Conservation (phyloP, 2,797 vertebrate genomes). For the Pipistrellus pygmaeus region DNA sequence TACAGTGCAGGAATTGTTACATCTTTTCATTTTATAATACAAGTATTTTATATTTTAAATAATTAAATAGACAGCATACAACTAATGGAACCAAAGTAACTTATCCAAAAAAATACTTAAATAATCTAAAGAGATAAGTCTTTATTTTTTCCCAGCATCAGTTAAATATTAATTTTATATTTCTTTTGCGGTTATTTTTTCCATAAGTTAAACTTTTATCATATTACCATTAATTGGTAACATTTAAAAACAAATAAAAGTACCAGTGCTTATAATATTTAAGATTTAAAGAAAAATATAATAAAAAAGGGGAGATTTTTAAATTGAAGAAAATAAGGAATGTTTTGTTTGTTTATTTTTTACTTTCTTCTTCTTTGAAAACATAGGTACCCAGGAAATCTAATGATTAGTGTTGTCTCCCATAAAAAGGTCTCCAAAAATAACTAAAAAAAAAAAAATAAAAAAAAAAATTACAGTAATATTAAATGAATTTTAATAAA, state of each 20-base stretch:
- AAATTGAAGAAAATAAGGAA: slow-evolving; percentile 8
- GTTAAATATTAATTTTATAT: slow-evolving; percentile 19
- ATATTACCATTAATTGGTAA: background rate
- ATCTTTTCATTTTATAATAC: slow-evolving; percentile 46
- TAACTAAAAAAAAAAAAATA: too few species aligned
- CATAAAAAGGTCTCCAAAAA: background rate
- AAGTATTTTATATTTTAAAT: slow-evolving; percentile 23
- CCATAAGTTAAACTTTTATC: background rate
- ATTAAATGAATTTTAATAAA: slow-evolving; percentile 34
- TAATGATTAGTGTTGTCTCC: background rate
- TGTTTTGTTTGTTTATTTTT: background rate
- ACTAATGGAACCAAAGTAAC: background rate
- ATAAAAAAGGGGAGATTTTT: background rate
- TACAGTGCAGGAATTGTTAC: background rate
- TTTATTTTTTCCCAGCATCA: slow-evolving; percentile 1
- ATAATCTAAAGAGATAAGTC: background rate
- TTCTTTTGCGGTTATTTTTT: background rate
- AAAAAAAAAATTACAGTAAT: background rate
- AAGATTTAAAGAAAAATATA: background rate
- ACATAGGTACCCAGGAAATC: background rate
- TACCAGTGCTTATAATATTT: background rate
- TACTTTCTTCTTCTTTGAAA: background rate
- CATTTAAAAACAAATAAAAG: slow-evolving; percentile 57
- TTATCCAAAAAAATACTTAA: background rate
- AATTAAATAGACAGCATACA: slow-evolving; percentile 16